A percentile compares a stretch with the other conserved stretches of the same genome.
Evolutionary conservation across 2,113 vertebrate species (phyloP).

Genomic region (Myotis yumanensis): DNA sequence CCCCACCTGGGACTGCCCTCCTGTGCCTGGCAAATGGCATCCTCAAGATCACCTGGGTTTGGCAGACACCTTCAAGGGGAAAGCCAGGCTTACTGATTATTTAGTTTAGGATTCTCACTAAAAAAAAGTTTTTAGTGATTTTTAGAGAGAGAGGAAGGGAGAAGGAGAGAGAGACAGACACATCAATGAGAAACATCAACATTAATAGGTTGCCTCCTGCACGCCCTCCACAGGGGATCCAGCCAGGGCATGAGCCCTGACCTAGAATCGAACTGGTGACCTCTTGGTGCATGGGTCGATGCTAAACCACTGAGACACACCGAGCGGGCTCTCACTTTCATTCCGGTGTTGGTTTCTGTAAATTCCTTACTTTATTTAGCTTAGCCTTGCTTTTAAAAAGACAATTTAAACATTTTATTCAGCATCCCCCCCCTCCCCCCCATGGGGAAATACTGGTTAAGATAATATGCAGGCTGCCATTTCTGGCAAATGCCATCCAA

Average conservation of each 20-base stretch:
- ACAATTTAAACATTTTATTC: neutral
- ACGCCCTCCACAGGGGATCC: too few species aligned
- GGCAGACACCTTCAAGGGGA: neutral
- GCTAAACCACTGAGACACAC: too few species aligned
- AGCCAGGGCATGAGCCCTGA: too few species aligned
- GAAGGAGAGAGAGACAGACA: too few species aligned
- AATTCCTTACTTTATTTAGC: slow-evolving; percentile 2
- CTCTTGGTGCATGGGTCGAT: too few species aligned
- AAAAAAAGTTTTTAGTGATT: too few species aligned
- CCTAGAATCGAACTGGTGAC: too few species aligned
- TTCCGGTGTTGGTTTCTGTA: neutral
- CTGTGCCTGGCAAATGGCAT: neutral
- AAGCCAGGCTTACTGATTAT: neutral
- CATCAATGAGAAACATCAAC: too few species aligned
- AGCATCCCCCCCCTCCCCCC: neutral
- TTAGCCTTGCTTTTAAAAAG: slow-evolving; percentile 14
- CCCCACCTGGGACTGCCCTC: neutral
- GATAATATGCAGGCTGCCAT: neutral
- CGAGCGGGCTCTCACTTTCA: neutral
- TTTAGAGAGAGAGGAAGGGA: too few species aligned
- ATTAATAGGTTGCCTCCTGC: too few species aligned
- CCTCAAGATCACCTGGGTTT: neutral
- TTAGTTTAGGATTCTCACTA: neutral
- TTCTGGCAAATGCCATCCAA: neutral
- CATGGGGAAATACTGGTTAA: neutral